Conservation (phyloP, 2,888 invertebrate species). For the Parelbella ahira region DNA sequence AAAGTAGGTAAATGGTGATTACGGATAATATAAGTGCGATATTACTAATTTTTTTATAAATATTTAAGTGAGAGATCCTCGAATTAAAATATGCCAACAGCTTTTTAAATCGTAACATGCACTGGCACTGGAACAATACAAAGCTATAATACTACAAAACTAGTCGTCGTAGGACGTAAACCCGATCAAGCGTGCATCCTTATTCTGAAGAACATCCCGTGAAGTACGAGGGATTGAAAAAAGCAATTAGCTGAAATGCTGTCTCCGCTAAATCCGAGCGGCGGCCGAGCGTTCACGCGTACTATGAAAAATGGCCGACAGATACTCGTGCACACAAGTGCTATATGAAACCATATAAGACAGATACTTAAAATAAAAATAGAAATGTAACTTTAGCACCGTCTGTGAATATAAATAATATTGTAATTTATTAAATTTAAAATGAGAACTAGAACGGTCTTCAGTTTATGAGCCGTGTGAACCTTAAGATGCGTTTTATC, state of each 20-base stretch:
- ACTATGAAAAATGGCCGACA: conserved; percentile 67
- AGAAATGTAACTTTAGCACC: neutral
- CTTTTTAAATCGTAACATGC: too few relatives aligned
- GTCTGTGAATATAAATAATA: conserved; percentile 4
- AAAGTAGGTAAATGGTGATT: too few relatives aligned
- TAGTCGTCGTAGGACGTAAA: conserved; percentile 20
- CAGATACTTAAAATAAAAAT: neutral
- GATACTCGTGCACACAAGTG: conserved; percentile 34
- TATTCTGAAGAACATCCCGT: conserved; percentile 16
- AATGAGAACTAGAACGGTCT: conserved; percentile 1
- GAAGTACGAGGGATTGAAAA: conserved; percentile 43
- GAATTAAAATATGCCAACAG: too few relatives aligned
- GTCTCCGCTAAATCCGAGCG: conserved; percentile 51
- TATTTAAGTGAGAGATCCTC: too few relatives aligned
- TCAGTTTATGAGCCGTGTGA: neutral
- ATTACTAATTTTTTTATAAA: too few relatives aligned
- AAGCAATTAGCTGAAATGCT: conserved; percentile 73
- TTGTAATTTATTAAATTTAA: conserved; percentile 3
- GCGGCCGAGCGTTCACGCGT: conserved; percentile 69
- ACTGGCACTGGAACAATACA: too few relatives aligned
- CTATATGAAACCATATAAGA: conserved; percentile 14
- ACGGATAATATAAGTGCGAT: too few relatives aligned
- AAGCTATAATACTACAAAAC: too few relatives aligned
- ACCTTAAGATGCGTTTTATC: neutral
- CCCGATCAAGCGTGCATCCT: conserved; percentile 22